Base-by-base conservation (phyloP, 2,888 invertebrate genomes). In the Plagodis dolabraria region DNA sequence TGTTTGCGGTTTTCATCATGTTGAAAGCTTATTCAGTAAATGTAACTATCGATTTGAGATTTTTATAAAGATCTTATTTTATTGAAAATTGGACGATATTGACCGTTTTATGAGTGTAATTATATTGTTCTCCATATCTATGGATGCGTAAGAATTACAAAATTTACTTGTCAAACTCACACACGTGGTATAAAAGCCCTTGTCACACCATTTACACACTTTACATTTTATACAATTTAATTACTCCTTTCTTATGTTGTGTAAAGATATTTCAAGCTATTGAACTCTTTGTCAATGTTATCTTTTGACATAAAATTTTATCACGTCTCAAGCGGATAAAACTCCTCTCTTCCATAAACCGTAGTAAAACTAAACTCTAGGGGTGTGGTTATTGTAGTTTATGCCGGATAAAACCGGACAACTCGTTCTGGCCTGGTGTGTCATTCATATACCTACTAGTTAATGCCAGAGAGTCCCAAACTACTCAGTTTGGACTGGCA, bases 281-380 rank as follows among this genome's bases (percentile, higher is more conserved):
- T 59, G 58, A 59, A 46, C 59, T 53, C 49, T 36, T 46, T 38
- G 56, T 61, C 48, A 53, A 53, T 57, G 56, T 57, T 52, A 61
- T 61, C 56, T 60, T 45, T 56, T 50, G 49, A 51, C 62, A 54
- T 62, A 57, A 62, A 62, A 62, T 54, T 62, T 62, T 62, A 57
- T 54, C 35, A 51, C 50, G 53, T 49, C 60, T 61, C 49, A 33
- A 46, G 46, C 60, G 53, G 60, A 57, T 56, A 53, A 49, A 61
- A 57, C 54, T 47, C 54, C 44, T 47, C 33, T 50, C 53, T 50
- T 44, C 54, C 51, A 51, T 61, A 47, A 48, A 62, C 50, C 45
- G 47, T 44, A 62, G 57, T 53, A 34, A 62, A 57, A 45, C 44
- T 7, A 43, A 49, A 44, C 34, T 12, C 9, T 46, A 53, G 56